A percentile compares a stretch with the other conserved stretches of the same genome.
phyloP scores from a whole-genome alignment of 2,888 invertebrate genomes.

The Callosobruchus maculatus region DNA sequence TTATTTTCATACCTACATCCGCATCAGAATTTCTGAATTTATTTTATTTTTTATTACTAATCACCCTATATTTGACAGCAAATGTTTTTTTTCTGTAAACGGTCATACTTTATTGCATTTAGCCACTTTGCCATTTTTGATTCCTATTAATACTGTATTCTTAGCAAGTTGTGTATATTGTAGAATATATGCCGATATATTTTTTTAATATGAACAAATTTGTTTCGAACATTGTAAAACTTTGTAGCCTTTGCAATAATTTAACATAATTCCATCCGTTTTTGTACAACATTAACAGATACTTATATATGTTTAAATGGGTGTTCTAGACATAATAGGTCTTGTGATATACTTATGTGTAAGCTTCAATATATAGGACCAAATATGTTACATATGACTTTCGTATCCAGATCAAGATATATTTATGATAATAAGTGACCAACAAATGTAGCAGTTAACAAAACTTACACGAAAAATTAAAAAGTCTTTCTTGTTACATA shows the following conservation, averaged over 20 bases:
- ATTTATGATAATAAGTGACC: no score
- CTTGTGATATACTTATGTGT: slow-evolving; percentile 31
- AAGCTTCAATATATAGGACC: slow-evolving; percentile 23
- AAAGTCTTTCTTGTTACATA: no score
- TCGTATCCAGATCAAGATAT: slow-evolving; percentile 5
- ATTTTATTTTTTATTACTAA: no score
- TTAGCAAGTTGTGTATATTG: not conserved
- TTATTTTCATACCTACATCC: no score
- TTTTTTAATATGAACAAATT: not conserved
- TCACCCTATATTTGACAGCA: no score
- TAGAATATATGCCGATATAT: not conserved
- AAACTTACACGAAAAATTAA: no score
- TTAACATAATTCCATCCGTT: slow-evolving; percentile 39
- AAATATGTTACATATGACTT: slow-evolving; percentile 10
- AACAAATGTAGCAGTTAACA: no score
- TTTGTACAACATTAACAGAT: slow-evolving; percentile 38
- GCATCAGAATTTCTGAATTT: no score
- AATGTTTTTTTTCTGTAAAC: no score
- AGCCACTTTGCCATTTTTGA: not conserved
- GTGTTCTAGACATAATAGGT: slow-evolving; percentile 22
- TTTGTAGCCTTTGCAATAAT: not conserved
- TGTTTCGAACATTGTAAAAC: not conserved
- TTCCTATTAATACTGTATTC: not conserved
- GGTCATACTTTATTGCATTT: no score
- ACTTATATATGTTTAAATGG: slow-evolving; percentile 14